Conservation (phyloP, 2,113 vertebrate genomes). For the Lepisosteus osseus region DNA sequence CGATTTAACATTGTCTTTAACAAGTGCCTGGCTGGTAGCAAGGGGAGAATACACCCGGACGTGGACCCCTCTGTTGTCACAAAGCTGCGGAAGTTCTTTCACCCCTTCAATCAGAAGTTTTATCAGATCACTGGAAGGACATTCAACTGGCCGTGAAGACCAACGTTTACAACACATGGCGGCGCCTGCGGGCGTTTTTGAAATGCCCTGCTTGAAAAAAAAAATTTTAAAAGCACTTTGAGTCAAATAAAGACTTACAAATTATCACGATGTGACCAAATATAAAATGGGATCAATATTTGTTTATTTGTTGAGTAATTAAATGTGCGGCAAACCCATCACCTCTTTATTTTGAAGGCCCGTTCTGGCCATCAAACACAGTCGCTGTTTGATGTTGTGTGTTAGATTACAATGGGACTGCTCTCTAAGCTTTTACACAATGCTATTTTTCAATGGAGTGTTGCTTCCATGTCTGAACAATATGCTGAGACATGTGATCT, state of each 20-base stretch:
- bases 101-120: slow-evolving; percentile 96
- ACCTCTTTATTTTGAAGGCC: slow-evolving; percentile 18
- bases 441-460: too few relatives aligned
- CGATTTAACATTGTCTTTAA: slow-evolving; percentile 91
- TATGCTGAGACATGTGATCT: too few relatives aligned
- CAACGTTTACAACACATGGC: slow-evolving; percentile 1
- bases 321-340: neutral
- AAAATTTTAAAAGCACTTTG: slow-evolving; percentile 49
- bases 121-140: slow-evolving; percentile 94
- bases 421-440: too few relatives aligned
- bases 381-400: too few relatives aligned
- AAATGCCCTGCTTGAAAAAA: slow-evolving; percentile 19
- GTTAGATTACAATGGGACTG: too few relatives aligned
- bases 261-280: slow-evolving; percentile 77
- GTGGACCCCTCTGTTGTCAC: slow-evolving; percentile 84
- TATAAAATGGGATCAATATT: slow-evolving; percentile 63
- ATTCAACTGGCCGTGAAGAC: slow-evolving; percentile 87
- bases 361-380: too few relatives aligned
- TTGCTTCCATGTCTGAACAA: too few relatives aligned
- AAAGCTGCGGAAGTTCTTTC: slow-evolving; percentile 92
- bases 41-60: slow-evolving; percentile 91
- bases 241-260: slow-evolving; percentile 43
- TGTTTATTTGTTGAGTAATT: slow-evolving; percentile 32
- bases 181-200: slow-evolving; percentile 9
- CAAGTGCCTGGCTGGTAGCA: slow-evolving; percentile 98